A percentile compares a stretch with the other conserved stretches of the same genome.
Conservation (phyloP, 2,888 invertebrate species). For the Vandiemenella viatica region DNA sequence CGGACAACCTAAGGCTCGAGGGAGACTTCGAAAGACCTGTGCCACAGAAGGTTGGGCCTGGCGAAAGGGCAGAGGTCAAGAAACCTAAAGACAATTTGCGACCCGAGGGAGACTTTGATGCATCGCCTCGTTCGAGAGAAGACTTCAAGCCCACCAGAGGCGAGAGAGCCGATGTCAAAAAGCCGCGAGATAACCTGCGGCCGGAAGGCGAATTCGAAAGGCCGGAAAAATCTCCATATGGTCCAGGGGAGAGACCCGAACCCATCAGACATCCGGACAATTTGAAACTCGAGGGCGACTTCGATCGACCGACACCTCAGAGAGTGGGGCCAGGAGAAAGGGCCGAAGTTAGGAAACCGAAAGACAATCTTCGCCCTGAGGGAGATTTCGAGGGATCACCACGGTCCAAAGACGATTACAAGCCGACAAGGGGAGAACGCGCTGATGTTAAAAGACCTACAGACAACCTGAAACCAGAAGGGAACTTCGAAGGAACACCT, state of each 20-base stretch:
- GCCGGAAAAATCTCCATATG: slow-evolving; percentile 11
- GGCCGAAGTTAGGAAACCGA: slow-evolving; percentile 14
- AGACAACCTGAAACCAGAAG: slow-evolving; percentile 40
- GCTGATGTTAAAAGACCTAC: slow-evolving; percentile 24
- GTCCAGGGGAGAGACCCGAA: slow-evolving; percentile 13
- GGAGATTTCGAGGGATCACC: slow-evolving; percentile 25
- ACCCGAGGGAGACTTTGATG: slow-evolving; percentile 34
- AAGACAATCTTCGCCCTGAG: slow-evolving; percentile 21
- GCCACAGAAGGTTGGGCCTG: slow-evolving; percentile 16
- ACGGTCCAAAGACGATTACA: slow-evolving; percentile 16
- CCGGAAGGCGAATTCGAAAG: slow-evolving; percentile 23
- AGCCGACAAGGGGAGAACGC: slow-evolving; percentile 19
- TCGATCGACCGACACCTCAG: slow-evolving; percentile 9
- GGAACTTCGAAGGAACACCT: slow-evolving; percentile 30
- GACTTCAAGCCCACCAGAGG: slow-evolving; percentile 22
- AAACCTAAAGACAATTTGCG: slow-evolving; percentile 33
- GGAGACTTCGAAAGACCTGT: slow-evolving; percentile 30
- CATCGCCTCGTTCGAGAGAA: slow-evolving; percentile 27
- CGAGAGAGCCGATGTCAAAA: slow-evolving; percentile 19
- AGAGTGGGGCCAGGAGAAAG: slow-evolving; percentile 17
- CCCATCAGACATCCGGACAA: slow-evolving; percentile 8
- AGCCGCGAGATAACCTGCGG: slow-evolving; percentile 15
- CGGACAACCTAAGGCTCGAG: slow-evolving; percentile 28
- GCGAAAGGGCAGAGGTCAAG: slow-evolving; percentile 23
- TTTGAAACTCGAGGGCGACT: slow-evolving; percentile 21